Evolutionary conservation across 2,888 invertebrate genomes (phyloP).

Genomic region (Byasa hedistus): DNA sequence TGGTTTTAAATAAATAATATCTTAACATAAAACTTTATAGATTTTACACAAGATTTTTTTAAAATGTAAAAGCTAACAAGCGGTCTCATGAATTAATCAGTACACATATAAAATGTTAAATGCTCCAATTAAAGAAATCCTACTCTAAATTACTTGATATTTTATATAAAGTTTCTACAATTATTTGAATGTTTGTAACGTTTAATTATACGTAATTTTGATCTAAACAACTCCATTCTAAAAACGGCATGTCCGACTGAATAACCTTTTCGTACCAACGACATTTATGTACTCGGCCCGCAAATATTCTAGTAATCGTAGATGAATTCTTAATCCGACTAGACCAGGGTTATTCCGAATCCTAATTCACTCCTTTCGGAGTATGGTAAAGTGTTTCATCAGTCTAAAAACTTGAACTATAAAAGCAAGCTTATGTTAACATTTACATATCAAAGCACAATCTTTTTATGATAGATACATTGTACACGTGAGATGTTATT

Average conservation of each 20-base stretch:
- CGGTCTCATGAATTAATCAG: neutral
- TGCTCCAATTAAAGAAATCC: neutral
- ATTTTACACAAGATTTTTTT: too few species aligned
- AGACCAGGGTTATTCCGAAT: neutral
- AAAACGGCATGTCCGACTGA: slow-evolving; percentile 9
- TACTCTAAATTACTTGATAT: neutral
- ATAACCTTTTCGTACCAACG: slow-evolving; percentile 7
- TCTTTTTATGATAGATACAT: neutral
- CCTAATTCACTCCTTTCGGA: neutral
- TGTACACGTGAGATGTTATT: neutral
- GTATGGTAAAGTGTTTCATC: neutral
- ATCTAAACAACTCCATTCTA: slow-evolving; percentile 2
- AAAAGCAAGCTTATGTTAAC: neutral
- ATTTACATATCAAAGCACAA: neutral
- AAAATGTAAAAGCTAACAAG: too few species aligned
- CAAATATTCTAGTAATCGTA: slow-evolving; percentile 1
- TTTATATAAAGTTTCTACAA: neutral
- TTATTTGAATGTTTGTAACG: neutral
- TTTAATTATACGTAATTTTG: slow-evolving; percentile 2
- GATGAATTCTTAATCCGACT: slow-evolving; percentile 9
- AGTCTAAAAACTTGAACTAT: neutral
- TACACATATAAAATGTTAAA: neutral
- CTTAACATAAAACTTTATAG: too few species aligned
- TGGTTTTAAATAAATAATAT: too few species aligned
- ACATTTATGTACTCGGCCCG: neutral